phyloP scores from a whole-genome alignment of 2,113 vertebrate genomes.

The Phodopus roborovskii region DNA sequence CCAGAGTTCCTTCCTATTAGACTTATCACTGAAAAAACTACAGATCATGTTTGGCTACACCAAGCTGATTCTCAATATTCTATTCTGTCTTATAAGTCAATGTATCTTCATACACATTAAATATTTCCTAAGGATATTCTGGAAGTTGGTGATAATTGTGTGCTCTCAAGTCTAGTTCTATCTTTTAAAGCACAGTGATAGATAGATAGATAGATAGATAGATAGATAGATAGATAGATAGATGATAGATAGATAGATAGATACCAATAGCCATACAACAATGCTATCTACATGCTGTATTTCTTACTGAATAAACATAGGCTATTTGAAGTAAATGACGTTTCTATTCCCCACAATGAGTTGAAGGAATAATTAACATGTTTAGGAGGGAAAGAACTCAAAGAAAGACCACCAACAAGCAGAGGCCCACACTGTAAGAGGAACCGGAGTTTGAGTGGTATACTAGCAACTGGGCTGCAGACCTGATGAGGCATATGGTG shows the following conservation, averaged over 20 bases:
- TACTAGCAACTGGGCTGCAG: not conserved
- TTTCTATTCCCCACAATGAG: not conserved
- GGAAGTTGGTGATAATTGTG: not conserved
- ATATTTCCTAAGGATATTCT: not conserved
- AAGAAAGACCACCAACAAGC: not conserved
- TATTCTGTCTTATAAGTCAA: not conserved
- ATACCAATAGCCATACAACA: not conserved
- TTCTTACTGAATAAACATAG: not conserved
- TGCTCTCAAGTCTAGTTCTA: not conserved
- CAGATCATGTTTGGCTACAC: not conserved
- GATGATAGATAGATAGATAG: not conserved
- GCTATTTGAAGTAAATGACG: not conserved
- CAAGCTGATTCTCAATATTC: not conserved
- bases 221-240: not conserved
- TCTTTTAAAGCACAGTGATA: not conserved
- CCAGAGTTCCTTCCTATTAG: not conserved
- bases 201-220: not conserved
- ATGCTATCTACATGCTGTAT: not conserved
- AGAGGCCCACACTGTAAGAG: rapidly evolving
- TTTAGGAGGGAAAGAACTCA: not conserved
- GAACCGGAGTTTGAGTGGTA: rapidly evolving
- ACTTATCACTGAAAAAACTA: not conserved
- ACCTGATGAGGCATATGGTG: too few species aligned
- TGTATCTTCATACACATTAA: not conserved
- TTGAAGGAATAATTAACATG: not conserved